Evolutionary conservation across 2,113 vertebrate genomes (phyloP), one percentile per base, ranked within the genome.

Genomic region (Chroicocephalus ridibundus): DNA sequence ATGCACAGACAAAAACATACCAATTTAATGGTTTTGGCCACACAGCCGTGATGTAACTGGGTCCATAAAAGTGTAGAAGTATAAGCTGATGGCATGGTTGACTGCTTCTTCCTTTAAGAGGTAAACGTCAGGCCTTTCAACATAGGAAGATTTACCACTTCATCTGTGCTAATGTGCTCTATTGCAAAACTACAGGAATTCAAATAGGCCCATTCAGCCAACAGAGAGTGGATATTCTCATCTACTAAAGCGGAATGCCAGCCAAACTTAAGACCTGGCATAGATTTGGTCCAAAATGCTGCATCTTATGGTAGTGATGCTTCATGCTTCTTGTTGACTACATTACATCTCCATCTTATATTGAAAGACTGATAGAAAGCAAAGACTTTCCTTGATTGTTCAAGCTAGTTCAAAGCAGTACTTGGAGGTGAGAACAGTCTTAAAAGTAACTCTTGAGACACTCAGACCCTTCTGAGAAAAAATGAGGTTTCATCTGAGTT

Each of bases 81-180:
- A 18, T 32, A 65, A 93, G 18, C 29, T 58, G 27, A 34, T 49
- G 34, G 26, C 22, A 9, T 32, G 22, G 6, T 26, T 66, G 29
- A 32, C 51, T 75, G 74, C 60, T 93, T 51, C 85, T 68, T 85
- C 44, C 55, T 75, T 68, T 36, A 38, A 13, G 20, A 79, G 31
- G 13, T 46, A 1, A 15, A 29, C 17, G 25, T 25, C 46, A 78
- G 38, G 15, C 54, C 40, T 68, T 4, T 47, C 24, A 46, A 13
- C 24, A 14, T 22, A 38, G 55, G 15, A 74, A 75, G 31, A 32
- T n/a, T 62, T 60, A 16, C 29, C 34, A 24, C 26, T 57, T 51
- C 5, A 15, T 40, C 47, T 51, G 0, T 29, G 24, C 46, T 78
- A 25, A 31, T 0, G 0, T 11, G 6, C 9, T 64, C 22, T 38